Evolutionary conservation across 2,888 invertebrate species (phyloP).

Genomic region (Caradrina kadenii): DNA sequence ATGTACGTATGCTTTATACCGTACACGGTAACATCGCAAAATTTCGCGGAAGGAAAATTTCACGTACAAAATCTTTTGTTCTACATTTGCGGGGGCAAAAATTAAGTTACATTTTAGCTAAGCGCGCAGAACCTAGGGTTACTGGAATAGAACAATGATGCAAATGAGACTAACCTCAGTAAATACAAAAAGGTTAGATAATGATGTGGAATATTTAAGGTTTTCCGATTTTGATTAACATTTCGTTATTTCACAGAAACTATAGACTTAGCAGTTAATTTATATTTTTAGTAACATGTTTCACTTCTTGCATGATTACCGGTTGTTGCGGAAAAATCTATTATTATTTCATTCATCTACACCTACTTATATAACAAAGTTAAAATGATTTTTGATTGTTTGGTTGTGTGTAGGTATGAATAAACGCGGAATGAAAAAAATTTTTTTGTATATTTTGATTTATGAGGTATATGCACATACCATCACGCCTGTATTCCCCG

Average conservation of each 20-base stretch:
- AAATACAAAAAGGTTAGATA: conserved; percentile 38
- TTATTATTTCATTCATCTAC: no score
- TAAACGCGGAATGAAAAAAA: no score
- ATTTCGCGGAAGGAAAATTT: conserved; percentile 38
- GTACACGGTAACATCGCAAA: conserved; percentile 28
- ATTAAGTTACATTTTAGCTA: conserved; percentile 45
- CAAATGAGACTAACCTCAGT: conserved; percentile 39
- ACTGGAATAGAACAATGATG: conserved; percentile 53
- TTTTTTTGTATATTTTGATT: no score
- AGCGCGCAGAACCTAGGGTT: conserved; percentile 25
- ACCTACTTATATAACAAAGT: no score
- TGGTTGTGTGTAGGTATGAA: no score
- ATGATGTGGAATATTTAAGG: conserved; percentile 40
- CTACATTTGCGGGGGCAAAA: conserved; percentile 40
- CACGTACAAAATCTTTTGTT: conserved; percentile 52
- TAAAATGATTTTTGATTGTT: no score
- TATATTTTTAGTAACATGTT: not conserved
- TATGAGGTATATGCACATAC: no score
- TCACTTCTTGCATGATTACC: not conserved
- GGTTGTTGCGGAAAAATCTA: not conserved
- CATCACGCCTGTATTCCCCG: no score
- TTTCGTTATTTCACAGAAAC: conserved; percentile 19
- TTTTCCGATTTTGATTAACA: conserved; percentile 28
- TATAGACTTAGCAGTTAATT: not conserved
- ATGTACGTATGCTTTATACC: conserved; percentile 32